phyloP scores from a whole-genome alignment of 2,797 vertebrate genomes.

The Enteromius fasciolatus region DNA sequence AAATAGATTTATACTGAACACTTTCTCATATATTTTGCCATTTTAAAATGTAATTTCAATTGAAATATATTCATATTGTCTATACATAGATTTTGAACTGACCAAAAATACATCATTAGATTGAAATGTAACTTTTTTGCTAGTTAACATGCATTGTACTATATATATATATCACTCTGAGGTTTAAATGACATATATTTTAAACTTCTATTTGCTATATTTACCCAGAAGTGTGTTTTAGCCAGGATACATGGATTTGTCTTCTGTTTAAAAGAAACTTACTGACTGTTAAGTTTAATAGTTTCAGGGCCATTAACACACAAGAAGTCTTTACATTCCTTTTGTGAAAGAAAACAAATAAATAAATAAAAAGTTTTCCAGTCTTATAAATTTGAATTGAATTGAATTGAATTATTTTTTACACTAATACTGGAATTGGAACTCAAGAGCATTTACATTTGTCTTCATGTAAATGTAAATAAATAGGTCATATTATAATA shows the following conservation, averaged over 20 bases:
- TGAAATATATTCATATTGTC: not conserved
- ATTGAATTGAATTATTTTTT: too few species aligned
- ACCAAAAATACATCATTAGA: not conserved
- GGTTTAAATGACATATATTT: not conserved
- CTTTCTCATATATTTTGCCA: not conserved
- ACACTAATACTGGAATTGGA: constrained; percentile 12
- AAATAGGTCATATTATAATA: not conserved
- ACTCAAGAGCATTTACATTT: not conserved
- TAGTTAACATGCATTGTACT: not conserved
- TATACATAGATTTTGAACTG: not conserved
- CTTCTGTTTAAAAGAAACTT: constrained; percentile 42
- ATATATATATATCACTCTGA: not conserved
- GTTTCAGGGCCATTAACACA: not conserved
- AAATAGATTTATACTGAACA: not conserved
- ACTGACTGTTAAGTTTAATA: not conserved
- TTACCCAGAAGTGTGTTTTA: not conserved
- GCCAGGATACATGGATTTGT: not conserved
- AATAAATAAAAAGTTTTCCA: not conserved
- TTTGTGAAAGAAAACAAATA: not conserved
- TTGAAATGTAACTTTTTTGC: not conserved
- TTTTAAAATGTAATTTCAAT: not conserved
- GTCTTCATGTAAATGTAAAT: not conserved
- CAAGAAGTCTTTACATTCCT: not conserved
- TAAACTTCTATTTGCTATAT: not conserved
- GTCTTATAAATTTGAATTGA: too few species aligned